Evolutionary conservation across 2,113 vertebrate genomes (phyloP).

Genomic region (Leptodactylus fuscus): DNA sequence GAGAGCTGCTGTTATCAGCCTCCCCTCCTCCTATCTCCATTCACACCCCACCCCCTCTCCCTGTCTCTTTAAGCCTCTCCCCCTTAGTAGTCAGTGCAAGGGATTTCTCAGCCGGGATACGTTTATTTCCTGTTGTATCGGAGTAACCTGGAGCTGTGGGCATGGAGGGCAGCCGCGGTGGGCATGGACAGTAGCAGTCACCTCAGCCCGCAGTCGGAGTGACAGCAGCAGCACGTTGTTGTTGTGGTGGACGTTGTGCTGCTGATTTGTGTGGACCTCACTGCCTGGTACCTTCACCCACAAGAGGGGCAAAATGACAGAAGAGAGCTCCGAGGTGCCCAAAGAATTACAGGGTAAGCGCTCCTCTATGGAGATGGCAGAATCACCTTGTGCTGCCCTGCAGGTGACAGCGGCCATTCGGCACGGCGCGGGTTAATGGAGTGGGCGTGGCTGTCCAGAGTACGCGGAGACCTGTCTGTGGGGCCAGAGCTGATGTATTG

Average conservation of each 20-base stretch:
- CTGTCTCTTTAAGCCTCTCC: conserved; percentile 55
- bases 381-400: background rate
- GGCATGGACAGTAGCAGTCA: conserved; percentile 28
- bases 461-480: background rate
- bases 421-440: background rate
- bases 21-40: conserved; percentile 51
- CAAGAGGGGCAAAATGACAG: conserved; percentile 77
- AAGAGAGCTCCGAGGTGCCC: conserved; percentile 86
- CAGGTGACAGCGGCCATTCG: conserved; percentile 30
- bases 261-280: conserved; percentile 19
- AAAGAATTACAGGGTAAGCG: conserved; percentile 88
- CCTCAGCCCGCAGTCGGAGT: background rate
- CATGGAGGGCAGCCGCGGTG: conserved; percentile 40
- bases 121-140: conserved; percentile 48
- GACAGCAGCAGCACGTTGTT: background rate
- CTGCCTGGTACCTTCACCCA: conserved; percentile 59
- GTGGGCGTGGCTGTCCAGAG: conserved; percentile 41
- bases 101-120: conserved; percentile 56
- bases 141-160: conserved; percentile 22
- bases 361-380: too few species aligned
- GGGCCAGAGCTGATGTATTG: background rate
- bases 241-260: background rate
- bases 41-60: conserved; percentile 57
- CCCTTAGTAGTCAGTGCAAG: conserved; percentile 53
- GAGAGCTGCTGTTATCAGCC: conserved; percentile 50